phyloP scores from a whole-genome alignment of 2,113 vertebrate genomes.

The Anhinga rufa region DNA sequence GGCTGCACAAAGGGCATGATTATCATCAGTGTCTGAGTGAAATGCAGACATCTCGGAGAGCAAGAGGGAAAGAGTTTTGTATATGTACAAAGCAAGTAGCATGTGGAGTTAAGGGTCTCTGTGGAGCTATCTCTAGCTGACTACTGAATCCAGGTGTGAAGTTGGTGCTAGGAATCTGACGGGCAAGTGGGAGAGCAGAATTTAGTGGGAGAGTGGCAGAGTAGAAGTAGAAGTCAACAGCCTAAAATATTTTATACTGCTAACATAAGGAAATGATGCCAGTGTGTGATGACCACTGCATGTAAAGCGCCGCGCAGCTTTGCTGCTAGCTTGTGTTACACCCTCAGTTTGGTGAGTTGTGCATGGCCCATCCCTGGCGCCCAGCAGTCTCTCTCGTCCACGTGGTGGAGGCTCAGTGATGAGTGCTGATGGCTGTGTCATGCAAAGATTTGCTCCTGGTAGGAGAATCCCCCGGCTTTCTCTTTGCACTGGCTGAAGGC shows the following conservation, averaged over 20 bases:
- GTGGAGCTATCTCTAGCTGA: neutral
- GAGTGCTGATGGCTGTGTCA: rapidly evolving
- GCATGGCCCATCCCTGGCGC: neutral
- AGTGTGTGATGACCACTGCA: neutral
- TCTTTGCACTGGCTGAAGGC: neutral
- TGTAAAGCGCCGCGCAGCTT: rapidly evolving
- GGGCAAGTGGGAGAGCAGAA: neutral
- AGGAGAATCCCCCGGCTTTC: neutral
- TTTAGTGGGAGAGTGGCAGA: neutral
- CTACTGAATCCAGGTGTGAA: neutral
- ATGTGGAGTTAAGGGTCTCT: neutral
- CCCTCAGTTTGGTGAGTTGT: neutral
- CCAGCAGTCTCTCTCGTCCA: neutral
- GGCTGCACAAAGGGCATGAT: neutral
- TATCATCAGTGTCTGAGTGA: neutral
- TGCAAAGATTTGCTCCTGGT: neutral
- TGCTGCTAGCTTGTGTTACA: neutral
- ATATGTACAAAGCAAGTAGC: neutral
- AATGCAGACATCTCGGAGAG: neutral
- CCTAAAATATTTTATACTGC: neutral
- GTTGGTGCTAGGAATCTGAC: neutral
- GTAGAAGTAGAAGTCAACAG: neutral
- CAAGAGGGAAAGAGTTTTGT: neutral
- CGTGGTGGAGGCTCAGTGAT: rapidly evolving
- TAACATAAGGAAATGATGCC: neutral